These are phyloP conservation scores for Xiphophorus hellerii DNA, from an alignment of 2,113 vertebrate species.

Conservation along the genomic window DNA sequence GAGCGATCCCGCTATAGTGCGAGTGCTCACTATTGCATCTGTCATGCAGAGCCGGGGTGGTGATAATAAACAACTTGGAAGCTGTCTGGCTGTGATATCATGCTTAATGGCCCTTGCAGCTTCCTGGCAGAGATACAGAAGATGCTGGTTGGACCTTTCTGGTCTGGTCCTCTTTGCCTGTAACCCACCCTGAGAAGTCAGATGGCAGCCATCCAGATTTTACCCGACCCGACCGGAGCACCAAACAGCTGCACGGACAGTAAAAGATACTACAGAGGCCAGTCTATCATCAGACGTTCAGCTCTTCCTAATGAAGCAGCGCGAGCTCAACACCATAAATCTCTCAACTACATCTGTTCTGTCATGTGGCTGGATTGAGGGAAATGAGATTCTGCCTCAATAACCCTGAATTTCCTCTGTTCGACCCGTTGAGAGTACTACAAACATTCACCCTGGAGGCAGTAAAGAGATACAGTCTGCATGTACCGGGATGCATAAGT, in stretches of 20 bases:
- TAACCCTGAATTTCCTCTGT: constrained; percentile 8
- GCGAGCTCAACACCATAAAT: constrained; percentile 15
- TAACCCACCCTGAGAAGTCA: constrained; percentile 24
- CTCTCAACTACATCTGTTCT: constrained; percentile 25
- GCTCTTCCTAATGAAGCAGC: constrained; percentile 30
- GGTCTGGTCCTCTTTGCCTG: constrained; percentile 25
- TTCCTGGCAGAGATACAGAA: constrained; percentile 45
- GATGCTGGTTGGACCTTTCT: constrained; percentile 20
- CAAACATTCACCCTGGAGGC: constrained; percentile 10
- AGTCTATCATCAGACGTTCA: not conserved
- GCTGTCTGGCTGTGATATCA: constrained; percentile 48
- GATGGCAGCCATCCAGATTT: constrained; percentile 44
- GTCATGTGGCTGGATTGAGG: constrained; percentile 9
- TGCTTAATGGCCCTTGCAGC: constrained; percentile 41
- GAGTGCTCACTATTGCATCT: constrained; percentile 38
- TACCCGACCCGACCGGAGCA: constrained; percentile 1
- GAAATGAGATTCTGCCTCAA: constrained; percentile 15
- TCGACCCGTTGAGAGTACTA: constrained; percentile 14
- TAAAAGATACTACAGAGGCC: constrained; percentile 14
- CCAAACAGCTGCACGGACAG: constrained; percentile 26
- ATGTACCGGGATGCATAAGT: no score
- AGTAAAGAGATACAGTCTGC: no score
- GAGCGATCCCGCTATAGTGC: constrained; percentile 34
- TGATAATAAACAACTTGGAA: constrained; percentile 61
- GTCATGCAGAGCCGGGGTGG: constrained; percentile 14